These are phyloP conservation scores for Cheumatopsyche charites DNA, from an alignment of 1,140 invertebrate genomes.

Conservation along the genomic window DNA sequence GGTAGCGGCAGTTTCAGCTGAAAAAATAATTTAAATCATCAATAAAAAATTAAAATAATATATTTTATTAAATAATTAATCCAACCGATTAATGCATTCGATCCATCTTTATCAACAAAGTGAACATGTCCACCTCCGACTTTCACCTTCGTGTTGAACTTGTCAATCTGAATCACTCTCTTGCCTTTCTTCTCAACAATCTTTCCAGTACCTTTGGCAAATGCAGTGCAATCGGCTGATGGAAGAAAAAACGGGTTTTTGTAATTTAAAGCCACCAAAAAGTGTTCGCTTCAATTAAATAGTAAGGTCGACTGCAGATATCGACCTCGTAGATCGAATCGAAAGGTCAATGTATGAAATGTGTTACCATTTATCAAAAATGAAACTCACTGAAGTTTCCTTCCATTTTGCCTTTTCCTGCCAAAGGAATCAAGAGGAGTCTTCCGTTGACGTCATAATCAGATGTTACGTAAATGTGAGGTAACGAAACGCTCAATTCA, in stretches of 20 bases:
- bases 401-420: conserved; percentile 68
- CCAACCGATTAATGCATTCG: conserved; percentile 41
- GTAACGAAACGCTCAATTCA: conserved; percentile 64
- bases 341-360: no score
- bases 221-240: conserved; percentile 63
- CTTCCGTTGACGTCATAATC: conserved; percentile 73
- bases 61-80: neutral
- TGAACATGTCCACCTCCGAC: conserved; percentile 67
- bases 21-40: conserved; percentile 30
- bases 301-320: no score
- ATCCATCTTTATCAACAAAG: conserved; percentile 55
- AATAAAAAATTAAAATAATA: no score
- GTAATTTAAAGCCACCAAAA: no score
- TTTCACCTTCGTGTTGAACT: conserved; percentile 65
- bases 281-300: no score
- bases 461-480: conserved; percentile 64
- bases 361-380: no score
- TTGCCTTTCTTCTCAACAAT: conserved; percentile 64
- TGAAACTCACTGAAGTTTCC: conserved; percentile 74
- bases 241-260: no score
- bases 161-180: conserved; percentile 66
- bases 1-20: conserved; percentile 65
- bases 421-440: conserved; percentile 68
- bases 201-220: conserved; percentile 64
- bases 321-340: no score